These are phyloP conservation scores for Philonicus albiceps DNA, from an alignment of 2,888 invertebrate genomes.

Conservation along the genomic window DNA sequence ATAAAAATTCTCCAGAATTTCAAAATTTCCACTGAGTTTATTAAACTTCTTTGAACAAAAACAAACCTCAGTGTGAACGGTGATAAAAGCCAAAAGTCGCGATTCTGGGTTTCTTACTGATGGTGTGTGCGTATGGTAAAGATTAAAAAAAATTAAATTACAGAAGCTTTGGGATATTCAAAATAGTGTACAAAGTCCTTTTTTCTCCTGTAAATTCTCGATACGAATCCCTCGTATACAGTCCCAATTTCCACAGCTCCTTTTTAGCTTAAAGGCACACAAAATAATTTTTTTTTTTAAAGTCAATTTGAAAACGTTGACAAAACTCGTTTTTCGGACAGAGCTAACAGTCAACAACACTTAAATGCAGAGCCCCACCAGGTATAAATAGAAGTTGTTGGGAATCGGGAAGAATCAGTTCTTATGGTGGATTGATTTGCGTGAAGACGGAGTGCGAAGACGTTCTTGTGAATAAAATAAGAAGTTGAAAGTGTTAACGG, in stretches of 20 bases:
- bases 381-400: constrained; percentile 47
- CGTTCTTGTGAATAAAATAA: not conserved
- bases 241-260: not conserved
- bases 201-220: not conserved
- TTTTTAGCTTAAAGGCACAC: not conserved
- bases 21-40: constrained; percentile 1
- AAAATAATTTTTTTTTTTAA: not conserved
- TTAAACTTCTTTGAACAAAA: constrained; percentile 9
- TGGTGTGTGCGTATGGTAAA: not conserved
- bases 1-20: constrained; percentile 6
- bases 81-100: not conserved
- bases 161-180: not conserved
- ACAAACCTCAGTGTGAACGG: not conserved
- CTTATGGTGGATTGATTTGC: constrained; percentile 38
- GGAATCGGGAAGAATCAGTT: constrained; percentile 46
- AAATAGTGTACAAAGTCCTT: not conserved
- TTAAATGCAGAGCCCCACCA: not conserved
- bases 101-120: not conserved
- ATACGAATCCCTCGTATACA: not conserved
- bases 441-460: not conserved
- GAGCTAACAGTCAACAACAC: constrained; percentile 9
- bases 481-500: not conserved
- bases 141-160: not conserved
- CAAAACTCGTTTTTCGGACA: constrained; percentile 25
- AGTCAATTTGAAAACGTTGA: not conserved